phyloP scores from a whole-genome alignment of 2,888 invertebrate genomes.

The Hirtodrosophila histrioides region DNA sequence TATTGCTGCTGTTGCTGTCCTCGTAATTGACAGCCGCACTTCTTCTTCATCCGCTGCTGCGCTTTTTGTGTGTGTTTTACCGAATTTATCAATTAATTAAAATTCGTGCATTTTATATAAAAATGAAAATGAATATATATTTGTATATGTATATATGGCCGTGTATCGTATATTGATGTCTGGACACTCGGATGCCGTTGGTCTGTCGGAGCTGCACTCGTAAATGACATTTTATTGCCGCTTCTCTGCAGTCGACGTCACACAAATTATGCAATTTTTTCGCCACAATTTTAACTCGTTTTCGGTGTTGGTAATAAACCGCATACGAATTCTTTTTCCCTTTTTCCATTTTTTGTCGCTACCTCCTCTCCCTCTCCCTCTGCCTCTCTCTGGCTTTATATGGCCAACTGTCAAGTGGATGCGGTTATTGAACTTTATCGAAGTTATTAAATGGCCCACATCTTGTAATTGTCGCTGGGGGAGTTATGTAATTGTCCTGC shows the following conservation, averaged over 20 bases:
- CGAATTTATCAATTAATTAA: constrained; percentile 81
- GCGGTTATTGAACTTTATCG: constrained; percentile 73
- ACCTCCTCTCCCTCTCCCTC: constrained; percentile 11
- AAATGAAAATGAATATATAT: constrained; percentile 59
- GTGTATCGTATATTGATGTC: constrained; percentile 26
- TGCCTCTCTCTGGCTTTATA: constrained; percentile 53
- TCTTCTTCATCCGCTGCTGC: constrained; percentile 36
- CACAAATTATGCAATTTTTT: constrained; percentile 81
- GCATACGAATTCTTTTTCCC: constrained; percentile 51
- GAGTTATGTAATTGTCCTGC: constrained; percentile 28
- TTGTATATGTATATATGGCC: constrained; percentile 34
- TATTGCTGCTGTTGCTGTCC: constrained; percentile 50
- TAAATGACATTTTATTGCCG: constrained; percentile 77
- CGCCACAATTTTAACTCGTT: constrained; percentile 77
- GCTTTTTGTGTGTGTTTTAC: constrained; percentile 50
- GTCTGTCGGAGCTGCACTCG: constrained; percentile 35
- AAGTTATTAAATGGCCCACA: constrained; percentile 56
- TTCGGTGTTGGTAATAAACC: constrained; percentile 80
- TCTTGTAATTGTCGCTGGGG: constrained; percentile 52
- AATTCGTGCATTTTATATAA: constrained; percentile 78
- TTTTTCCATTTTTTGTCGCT: neutral
- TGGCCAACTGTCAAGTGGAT: constrained; percentile 50
- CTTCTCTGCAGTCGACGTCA: constrained; percentile 64
- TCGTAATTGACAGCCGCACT: constrained; percentile 78
- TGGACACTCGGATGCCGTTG: constrained; percentile 25